Base-by-base conservation (phyloP, 2,888 invertebrate species). In the Oscheius sp. region DNA sequence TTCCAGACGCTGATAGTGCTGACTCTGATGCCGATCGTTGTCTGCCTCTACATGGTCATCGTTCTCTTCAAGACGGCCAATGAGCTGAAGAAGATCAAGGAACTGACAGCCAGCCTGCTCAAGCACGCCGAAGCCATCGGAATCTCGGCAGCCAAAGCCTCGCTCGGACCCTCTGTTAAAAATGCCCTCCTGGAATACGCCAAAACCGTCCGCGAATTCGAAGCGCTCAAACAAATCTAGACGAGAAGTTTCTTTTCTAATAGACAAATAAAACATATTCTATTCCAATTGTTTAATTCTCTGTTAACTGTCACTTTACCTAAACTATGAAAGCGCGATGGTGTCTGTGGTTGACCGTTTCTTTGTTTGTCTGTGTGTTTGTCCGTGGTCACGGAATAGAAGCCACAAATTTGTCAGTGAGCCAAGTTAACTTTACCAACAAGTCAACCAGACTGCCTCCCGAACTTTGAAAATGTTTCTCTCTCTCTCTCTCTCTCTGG, bases 111-210 rank as follows among this genome's bases (percentile, higher is more conserved):
- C 29, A 50, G 51, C 32, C 33, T 65, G 33, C 48, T 48, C 2
- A 50, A 48, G n/a, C 48, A 32, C 13, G 50, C 65, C 1, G 65
- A 65, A 65, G 21, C 65, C 29, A 50, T 65, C 50, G 65, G 48
- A 2, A 48, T 13, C 2, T 21, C 65, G 29, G 65, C 65, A 21
- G 65, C 65, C n/a, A 65, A 65, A 29, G 65, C 65, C 4, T 65
- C 65, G 3, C 33, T 65, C n/a, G 65, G 65, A 9, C 65, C 65
- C 7, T 48, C 50, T 7, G 48, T 48, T 7, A 65, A 65, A 33
- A 65, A 51, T 32, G 50, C 48, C 21, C 65, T 65, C 10, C 50
- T 65, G 32, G 65, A 65, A 32, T 65, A 50, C 32, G 65, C 65
- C 50, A 60, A 60, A n/a, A 60, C 42, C 42, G 42, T 42, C 42